phyloP scores from a whole-genome alignment of 2,888 invertebrate genomes.

The Orthosia incerta region DNA sequence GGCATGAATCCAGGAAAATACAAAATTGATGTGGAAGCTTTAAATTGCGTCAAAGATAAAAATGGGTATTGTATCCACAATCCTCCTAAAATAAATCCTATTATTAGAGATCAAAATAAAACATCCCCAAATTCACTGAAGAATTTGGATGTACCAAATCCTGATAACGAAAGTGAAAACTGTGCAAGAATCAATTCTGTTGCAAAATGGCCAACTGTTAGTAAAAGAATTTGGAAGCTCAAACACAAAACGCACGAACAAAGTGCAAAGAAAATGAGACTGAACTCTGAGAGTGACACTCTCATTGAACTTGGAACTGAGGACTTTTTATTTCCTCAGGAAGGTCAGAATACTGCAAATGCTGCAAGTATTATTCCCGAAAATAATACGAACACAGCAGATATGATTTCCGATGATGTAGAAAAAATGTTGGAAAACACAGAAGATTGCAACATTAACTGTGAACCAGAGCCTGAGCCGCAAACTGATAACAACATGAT shows the following conservation, averaged over 20 bases:
- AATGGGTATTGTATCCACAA: slow-evolving; percentile 84
- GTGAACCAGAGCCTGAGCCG: slow-evolving; percentile 24
- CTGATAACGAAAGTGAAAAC: slow-evolving; percentile 76
- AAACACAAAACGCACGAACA: slow-evolving; percentile 75
- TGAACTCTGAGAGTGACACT: slow-evolving; percentile 74
- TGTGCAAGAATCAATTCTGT: slow-evolving; percentile 82
- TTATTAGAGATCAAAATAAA: slow-evolving; percentile 60
- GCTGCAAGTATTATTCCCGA: slow-evolving; percentile 36
- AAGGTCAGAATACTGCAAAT: slow-evolving; percentile 31
- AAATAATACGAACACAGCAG: slow-evolving; percentile 40
- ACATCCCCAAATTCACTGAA: slow-evolving; percentile 69
- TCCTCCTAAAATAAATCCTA: slow-evolving; percentile 69
- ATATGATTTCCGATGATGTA: slow-evolving; percentile 37
- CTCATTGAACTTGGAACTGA: slow-evolving; percentile 78
- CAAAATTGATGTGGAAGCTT: slow-evolving; percentile 82
- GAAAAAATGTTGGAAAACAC: slow-evolving; percentile 42
- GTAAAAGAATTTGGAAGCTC: slow-evolving; percentile 81
- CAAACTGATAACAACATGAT: slow-evolving; percentile 41
- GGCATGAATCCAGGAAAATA: slow-evolving; percentile 85
- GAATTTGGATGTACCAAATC: slow-evolving; percentile 69
- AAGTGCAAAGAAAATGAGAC: slow-evolving; percentile 79
- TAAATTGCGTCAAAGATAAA: slow-evolving; percentile 83
- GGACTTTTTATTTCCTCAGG: slow-evolving; percentile 65
- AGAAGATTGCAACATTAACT: slow-evolving; percentile 42
- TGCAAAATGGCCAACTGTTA: slow-evolving; percentile 82